A percentile compares a stretch with the other conserved stretches of the same genome.
Conservation (phyloP, 2,888 invertebrate genomes). For the Diaprepes abbreviatus region DNA sequence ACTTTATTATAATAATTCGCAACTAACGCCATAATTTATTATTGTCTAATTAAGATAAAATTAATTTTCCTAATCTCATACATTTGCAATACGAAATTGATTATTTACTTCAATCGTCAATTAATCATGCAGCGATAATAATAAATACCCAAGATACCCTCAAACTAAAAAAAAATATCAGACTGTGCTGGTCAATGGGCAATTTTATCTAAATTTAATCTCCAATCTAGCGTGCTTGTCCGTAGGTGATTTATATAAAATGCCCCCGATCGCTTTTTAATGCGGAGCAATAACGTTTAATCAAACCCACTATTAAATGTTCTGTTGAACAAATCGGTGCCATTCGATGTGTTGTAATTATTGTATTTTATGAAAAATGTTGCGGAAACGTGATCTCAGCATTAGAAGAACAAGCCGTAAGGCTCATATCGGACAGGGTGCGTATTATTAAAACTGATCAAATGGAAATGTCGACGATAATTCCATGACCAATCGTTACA, state of each 20-base stretch:
- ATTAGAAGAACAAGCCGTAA: not conserved
- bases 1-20: too few relatives aligned
- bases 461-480: too few relatives aligned
- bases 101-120: not conserved
- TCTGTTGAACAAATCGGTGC: not conserved
- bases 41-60: too few relatives aligned
- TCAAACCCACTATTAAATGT: not conserved
- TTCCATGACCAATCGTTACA: too few relatives aligned
- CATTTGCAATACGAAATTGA: not conserved
- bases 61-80: too few relatives aligned
- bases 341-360: slow-evolving; percentile 1
- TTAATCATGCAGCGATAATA: not conserved
- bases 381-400: not conserved
- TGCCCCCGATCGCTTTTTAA: not conserved
- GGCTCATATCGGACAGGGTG: not conserved
- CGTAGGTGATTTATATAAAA: slow-evolving; percentile 24
- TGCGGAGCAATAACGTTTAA: not conserved
- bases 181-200: not conserved
- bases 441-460: too few relatives aligned
- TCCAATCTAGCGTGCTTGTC: not conserved
- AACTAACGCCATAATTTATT: too few relatives aligned
- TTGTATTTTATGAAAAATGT: not conserved
- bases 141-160: not conserved
- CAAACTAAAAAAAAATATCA: not conserved
- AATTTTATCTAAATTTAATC: slow-evolving; percentile 12